Base-by-base conservation (phyloP, 2,797 vertebrate genomes). In the Syngnathus rostellatus region DNA sequence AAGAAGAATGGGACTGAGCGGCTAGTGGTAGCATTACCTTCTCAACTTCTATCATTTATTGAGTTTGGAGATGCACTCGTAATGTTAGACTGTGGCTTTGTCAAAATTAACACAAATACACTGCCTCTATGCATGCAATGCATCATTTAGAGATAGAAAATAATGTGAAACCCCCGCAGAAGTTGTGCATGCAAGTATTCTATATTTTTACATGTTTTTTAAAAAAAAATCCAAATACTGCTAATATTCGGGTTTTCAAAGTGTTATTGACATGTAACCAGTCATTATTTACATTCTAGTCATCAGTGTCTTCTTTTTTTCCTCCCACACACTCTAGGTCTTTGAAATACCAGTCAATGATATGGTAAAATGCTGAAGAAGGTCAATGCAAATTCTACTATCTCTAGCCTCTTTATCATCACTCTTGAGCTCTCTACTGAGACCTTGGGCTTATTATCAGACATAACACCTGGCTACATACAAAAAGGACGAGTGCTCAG, bases 371-470 rank as follows among this genome's bases (percentile, higher is more conserved):
- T n/a, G 41, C 65, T 67, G 58, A 43, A 73, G 75, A 82, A 77
- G 76, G 82, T 77, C 82, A 68, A 19, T 55, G 61, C 66, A 67
- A 79, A 81, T 77, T 63, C 72, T 71, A 54, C 55, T 37, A 50
- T 68, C 63, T 64, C 55, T 54, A 3, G 72, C 70, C 68, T 72
- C 66, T 55, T 11, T 21, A 43, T 73, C 87, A 83, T 87, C 82
- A 25, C 11, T 25, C 63, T 65, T 51, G 75, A 77, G 74, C 74
- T 73, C 75, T 62, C 67, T 46, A 16, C 53, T 1, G 55, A 77
- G 84, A 76, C 87, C 86, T 90, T 90, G 88, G 69, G 70, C 60
- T 57, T 43, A 45, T 55, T 74, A 82, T 81, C 81, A 86, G 82
- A 84, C 81, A 70, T 83, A 85, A 86, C 79, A 87, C 76, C 81